Percentiles rank a stretch among this genome's conserved stretches.
These are phyloP conservation scores for Scaptomyza polygonia DNA, from an alignment of 2,888 invertebrate genomes.

Conservation along the genomic window DNA sequence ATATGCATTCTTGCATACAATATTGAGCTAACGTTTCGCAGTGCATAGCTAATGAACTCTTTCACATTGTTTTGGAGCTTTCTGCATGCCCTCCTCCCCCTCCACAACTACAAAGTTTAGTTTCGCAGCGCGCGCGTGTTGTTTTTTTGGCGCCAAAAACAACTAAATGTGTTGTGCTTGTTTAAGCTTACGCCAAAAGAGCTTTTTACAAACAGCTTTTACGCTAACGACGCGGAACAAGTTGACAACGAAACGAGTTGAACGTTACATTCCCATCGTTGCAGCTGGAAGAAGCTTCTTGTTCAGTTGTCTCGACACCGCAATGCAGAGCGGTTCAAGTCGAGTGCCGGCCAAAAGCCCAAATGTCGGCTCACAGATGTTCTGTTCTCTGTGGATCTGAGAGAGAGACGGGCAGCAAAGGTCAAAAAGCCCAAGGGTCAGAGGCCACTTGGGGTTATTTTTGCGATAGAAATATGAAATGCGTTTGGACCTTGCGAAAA, in stretches of 20 bases:
- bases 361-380: no score
- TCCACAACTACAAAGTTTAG: conserved; percentile 25
- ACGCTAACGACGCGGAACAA: conserved; percentile 21
- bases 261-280: neutral
- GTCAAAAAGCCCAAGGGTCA: conserved; percentile 26
- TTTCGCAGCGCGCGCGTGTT: conserved; percentile 31
- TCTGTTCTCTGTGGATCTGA: no score
- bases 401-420: conserved; percentile 17
- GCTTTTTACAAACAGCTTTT: conserved; percentile 45
- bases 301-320: conserved; percentile 30
- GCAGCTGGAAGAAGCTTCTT: conserved; percentile 13
- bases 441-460: conserved; percentile 19
- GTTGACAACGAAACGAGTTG: conserved; percentile 41
- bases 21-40: neutral
- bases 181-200: conserved; percentile 34
- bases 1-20: no score
- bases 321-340: conserved; percentile 6
- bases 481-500: conserved; percentile 7
- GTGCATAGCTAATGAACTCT: conserved; percentile 18
- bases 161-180: conserved; percentile 10
- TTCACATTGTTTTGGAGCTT: conserved; percentile 22
- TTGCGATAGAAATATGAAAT: conserved; percentile 19
- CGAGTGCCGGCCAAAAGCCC: neutral
- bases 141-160: conserved; percentile 61
- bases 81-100: neutral